Conservation (phyloP, 1,140 invertebrate genomes). For the Drosophila bocki region DNA sequence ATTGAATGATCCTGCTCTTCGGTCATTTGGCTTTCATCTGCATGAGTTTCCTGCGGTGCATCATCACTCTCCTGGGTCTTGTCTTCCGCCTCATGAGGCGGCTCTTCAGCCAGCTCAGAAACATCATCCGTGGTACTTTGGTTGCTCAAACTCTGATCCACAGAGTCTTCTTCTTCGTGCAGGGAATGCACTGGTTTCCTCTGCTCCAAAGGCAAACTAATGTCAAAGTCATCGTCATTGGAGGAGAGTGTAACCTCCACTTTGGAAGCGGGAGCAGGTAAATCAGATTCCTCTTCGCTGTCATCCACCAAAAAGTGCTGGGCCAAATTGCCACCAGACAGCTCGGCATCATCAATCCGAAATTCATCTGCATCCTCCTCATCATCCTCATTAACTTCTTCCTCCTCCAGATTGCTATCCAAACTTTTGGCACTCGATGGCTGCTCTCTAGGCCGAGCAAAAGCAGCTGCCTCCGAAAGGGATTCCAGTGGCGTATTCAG, state of each 20-base stretch:
- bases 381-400: conserved; percentile 43
- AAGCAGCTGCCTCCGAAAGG: conserved; percentile 55
- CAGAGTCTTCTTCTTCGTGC: conserved; percentile 47
- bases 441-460: conserved; percentile 21
- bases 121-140: conserved; percentile 83
- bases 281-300: conserved; percentile 32
- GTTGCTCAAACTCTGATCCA: conserved; percentile 58
- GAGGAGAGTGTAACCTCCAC: conserved; percentile 21
- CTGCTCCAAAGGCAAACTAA: conserved; percentile 59
- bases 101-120: conserved; percentile 74
- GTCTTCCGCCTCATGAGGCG: conserved; percentile 19
- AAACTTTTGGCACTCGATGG: conserved; percentile 65
- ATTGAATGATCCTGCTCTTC: conserved; percentile 79
- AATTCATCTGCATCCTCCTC: conserved; percentile 58
- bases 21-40: conserved; percentile 34
- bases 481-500: conserved; percentile 39
- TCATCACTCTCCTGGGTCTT: conserved; percentile 25
- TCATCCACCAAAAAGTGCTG: conserved; percentile 76
- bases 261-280: conserved; percentile 21
- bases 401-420: conserved; percentile 40
- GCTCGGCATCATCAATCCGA: conserved; percentile 73
- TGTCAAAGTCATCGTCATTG: conserved; percentile 63
- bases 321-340: conserved; percentile 74
- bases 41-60: conserved; percentile 16
- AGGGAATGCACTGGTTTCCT: conserved; percentile 58